phyloP scores from a whole-genome alignment of 2,888 invertebrate genomes.

The Sylvicola fuscatus region DNA sequence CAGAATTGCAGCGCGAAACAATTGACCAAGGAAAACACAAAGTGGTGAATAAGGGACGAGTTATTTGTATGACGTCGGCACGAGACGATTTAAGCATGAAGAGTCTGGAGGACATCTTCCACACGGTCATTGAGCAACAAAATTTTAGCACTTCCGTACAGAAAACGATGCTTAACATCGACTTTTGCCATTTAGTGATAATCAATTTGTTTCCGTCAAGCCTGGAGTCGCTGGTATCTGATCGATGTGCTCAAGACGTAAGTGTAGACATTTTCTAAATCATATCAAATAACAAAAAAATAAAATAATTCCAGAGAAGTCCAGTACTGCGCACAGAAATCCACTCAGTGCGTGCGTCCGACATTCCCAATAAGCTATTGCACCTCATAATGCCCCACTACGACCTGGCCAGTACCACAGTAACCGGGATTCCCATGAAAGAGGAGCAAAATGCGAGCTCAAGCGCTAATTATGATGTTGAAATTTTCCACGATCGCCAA shows the following conservation, averaged over 20 bases:
- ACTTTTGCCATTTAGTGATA: slow-evolving; percentile 77
- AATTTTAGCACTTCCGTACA: slow-evolving; percentile 45
- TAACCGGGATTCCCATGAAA: slow-evolving; percentile 99
- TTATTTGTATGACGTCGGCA: slow-evolving; percentile 79
- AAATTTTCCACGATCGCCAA: slow-evolving; percentile 74
- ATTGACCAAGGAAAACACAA: slow-evolving; percentile 14
- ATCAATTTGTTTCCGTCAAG: slow-evolving; percentile 75
- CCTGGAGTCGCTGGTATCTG: slow-evolving; percentile 53
- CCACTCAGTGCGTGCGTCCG: slow-evolving; percentile 55
- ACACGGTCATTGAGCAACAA: slow-evolving; percentile 59
- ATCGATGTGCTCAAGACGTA: no score
- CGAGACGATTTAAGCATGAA: slow-evolving; percentile 73
- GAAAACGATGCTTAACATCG: slow-evolving; percentile 44
- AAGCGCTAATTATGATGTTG: slow-evolving; percentile 97
- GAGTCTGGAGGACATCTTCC: slow-evolving; percentile 69
- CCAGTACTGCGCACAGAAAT: slow-evolving; percentile 57
- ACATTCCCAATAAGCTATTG: slow-evolving; percentile 51
- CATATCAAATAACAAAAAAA: no score
- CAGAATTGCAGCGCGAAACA: slow-evolving; percentile 44
- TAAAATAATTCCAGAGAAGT: slow-evolving; percentile 33
- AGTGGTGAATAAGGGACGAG: slow-evolving; percentile 37
- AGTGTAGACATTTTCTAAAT: no score
- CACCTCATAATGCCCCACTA: slow-evolving; percentile 69
- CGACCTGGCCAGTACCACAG: slow-evolving; percentile 83
- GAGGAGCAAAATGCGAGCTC: slow-evolving; percentile 97